Conservation (phyloP, 2,113 vertebrate genomes). For the Gallinago paraguaiae region DNA sequence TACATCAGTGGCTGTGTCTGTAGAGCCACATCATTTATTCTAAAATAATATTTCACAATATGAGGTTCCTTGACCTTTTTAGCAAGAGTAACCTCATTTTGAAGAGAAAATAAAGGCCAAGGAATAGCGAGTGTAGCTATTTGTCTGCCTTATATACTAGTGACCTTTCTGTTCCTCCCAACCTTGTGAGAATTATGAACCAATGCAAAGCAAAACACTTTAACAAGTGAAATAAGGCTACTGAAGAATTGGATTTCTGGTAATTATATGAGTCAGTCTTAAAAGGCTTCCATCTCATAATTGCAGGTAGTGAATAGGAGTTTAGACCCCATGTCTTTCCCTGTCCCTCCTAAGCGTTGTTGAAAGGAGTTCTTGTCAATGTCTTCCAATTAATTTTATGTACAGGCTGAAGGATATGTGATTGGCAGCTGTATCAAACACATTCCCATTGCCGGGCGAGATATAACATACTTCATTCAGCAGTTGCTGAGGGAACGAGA, state of each 20-base stretch:
- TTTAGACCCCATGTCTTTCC: not conserved
- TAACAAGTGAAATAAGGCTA: not conserved
- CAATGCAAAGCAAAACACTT: not conserved
- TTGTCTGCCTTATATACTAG: slow-evolving; percentile 20
- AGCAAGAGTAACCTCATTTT: slow-evolving; percentile 59
- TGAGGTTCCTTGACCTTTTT: slow-evolving; percentile 49
- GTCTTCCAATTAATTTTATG: not conserved
- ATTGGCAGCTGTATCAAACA: slow-evolving; percentile 99
- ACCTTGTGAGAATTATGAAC: slow-evolving; percentile 9
- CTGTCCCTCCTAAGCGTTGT: not conserved
- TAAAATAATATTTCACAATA: slow-evolving; percentile 26
- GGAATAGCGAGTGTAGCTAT: slow-evolving; percentile 45
- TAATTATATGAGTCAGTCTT: not conserved
- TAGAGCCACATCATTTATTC: slow-evolving; percentile 51
- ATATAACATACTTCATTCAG: slow-evolving; percentile 99
- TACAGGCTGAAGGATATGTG: slow-evolving; percentile 95
- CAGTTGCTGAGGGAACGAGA: slow-evolving; percentile 94
- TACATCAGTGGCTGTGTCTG: slow-evolving; percentile 39
- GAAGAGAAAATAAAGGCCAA: slow-evolving; percentile 51
- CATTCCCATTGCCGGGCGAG: slow-evolving; percentile 97
- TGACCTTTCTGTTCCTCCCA: slow-evolving; percentile 19
- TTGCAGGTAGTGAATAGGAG: not conserved
- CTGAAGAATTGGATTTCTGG: not conserved
- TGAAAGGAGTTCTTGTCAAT: not conserved
- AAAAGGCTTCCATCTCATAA: not conserved